Evolutionary conservation across 2,113 vertebrate species (phyloP), one percentile per base, ranked within the genome.

Genomic region (Periophthalmodon schlosseri): DNA sequence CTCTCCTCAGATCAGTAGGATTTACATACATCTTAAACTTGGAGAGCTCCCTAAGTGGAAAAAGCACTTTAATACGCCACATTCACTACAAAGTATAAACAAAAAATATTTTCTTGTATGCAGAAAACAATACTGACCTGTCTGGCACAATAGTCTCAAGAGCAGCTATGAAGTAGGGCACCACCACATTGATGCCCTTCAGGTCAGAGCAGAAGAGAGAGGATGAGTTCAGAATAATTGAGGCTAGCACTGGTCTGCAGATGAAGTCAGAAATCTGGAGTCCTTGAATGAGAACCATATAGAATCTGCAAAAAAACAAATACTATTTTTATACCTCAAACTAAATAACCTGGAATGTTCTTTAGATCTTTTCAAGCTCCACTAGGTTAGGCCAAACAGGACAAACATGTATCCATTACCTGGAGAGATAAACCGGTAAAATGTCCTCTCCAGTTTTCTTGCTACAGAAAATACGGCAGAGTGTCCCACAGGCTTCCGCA

Each of bases 381-480:
- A 24, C 21, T 13, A 21, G 2, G 4, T 21, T 4, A 4, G n/a
- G 1, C 14, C 28, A 60, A 60, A 60, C 4, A 24, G 28, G 8
- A 18, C 36, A 36, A n/a, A 10, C 10, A 65, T 39, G 33, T 39
- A 44, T 65, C 15, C 1, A 5, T 5, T 94, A 99, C 97, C 97
- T 97, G 83, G 97, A 97, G 82, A 99, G 93, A 87, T 99, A 99
- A 84, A 97, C 96, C 68, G 97, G 95, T n/a, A 99, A 93, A 91
- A 98, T 99, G 73, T 97, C 96, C 89, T 99, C 97, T 90, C 97
- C 96, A 18, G 97, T 99, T 94, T 97, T 98, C 94, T 99, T 99
- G 94, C 97, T 99, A 95, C 96, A 98, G 92, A 98, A 98, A 90
- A 99, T 98, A 87, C 97, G 96, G 88, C 96, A 97, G 64, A 98